Base-by-base conservation (phyloP, 2,113 vertebrate genomes). In the Elephantulus edwardii region DNA sequence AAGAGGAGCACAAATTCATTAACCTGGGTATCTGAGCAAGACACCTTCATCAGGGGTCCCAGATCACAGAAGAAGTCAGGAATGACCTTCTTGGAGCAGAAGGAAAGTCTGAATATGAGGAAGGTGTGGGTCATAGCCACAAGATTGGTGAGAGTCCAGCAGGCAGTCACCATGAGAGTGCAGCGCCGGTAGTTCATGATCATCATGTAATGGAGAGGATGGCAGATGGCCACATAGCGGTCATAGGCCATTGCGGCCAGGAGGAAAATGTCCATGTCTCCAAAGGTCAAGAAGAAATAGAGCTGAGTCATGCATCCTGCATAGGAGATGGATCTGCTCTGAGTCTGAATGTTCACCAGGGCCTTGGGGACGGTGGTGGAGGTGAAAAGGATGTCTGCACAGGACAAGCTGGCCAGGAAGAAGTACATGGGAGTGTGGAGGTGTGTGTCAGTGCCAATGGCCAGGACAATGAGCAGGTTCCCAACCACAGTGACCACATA, bases 41-140 rank as follows among this genome's bases (percentile, higher is more conserved):
- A 85, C 44, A 94, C 60, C 48, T 96, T 95, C 62, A 96, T 94
- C 60, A 96, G 54, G 3, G 83, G 88, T 6, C 33, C 83, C 58
- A 96, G 80, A 64, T 96, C 96, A 93, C 95, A 96, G 88, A 95
- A 96, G 86, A 95, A 96, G 44, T 94, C 78, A 20, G 88, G 85
- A 86, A 96, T 80, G 16, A 78, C 78, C 62, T 91, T 78, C 35
- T 79, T 50, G 30, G 88, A 76, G 83, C 95, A 96, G 83, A 96
- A 96, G 28, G 91, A 92, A 54, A 96, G 91, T n/a, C 0, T 26
- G 70, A 91, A 74, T 12, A 95, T 82, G 75, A 96, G 89, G 44
- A 89, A 86, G 1, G 95, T 96, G 50, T 95, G 92, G 1, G 71
- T 95, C 82, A 95, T 72, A n/a, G 95, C 92, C 0, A 93, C 83